phyloP scores from a whole-genome alignment of 2,888 invertebrate genomes.

The Conops quadrifasciatus region DNA sequence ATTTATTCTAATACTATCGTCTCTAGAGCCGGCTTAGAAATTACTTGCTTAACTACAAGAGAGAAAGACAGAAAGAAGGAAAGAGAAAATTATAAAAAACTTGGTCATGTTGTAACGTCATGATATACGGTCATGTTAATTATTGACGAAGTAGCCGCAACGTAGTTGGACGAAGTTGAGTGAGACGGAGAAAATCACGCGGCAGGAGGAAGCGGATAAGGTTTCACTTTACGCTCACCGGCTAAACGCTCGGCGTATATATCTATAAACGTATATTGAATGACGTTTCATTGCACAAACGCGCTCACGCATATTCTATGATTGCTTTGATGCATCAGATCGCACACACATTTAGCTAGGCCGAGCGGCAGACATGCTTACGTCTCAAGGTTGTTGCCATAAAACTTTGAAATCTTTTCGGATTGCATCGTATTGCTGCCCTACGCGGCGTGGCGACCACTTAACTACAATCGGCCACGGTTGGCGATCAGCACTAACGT shows the following conservation, averaged over 20 bases:
- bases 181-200: neutral
- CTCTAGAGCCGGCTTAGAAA: neutral
- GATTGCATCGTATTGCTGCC: neutral
- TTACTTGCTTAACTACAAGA: neutral
- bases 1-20: neutral
- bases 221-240: no score
- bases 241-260: neutral
- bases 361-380: constrained; percentile 3
- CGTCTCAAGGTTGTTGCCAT: constrained; percentile 58
- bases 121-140: neutral
- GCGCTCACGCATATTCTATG: neutral
- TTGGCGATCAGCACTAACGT: neutral
- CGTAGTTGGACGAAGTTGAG: neutral
- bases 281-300: constrained; percentile 9
- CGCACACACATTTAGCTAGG: neutral
- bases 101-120: constrained; percentile 19
- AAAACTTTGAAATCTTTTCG: constrained; percentile 38
- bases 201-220: neutral
- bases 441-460: neutral
- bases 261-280: neutral
- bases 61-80: neutral
- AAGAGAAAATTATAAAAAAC: neutral
- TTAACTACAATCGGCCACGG: neutral
- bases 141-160: neutral
- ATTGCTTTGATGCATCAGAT: neutral